A percentile compares a stretch with the other conserved stretches of the same genome.
phyloP scores from a whole-genome alignment of 37 sponge, comb jelly and placozoan genomes.

The Beroe ovata region DNA sequence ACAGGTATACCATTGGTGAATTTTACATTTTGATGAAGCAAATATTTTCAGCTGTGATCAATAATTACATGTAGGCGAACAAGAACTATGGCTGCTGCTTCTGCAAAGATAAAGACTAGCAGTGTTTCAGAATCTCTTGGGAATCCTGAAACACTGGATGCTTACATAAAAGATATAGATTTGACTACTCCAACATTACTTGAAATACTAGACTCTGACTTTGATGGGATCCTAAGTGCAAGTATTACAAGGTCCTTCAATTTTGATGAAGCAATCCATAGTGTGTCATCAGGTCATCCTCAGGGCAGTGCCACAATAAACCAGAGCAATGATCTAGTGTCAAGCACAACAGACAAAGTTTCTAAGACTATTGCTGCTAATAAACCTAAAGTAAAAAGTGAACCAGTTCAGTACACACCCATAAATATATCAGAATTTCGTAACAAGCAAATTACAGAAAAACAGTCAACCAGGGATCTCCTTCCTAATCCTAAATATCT shows the following conservation, averaged over 20 bases:
- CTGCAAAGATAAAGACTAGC: conserved; percentile 29
- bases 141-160: conserved; percentile 35
- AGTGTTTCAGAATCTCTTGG: conserved; percentile 46
- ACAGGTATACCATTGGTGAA: neutral
- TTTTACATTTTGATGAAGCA: neutral
- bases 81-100: conserved; percentile 54
- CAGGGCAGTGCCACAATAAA: neutral
- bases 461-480: neutral
- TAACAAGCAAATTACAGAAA: neutral
- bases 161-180: conserved; percentile 59
- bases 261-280: conserved; percentile 65
- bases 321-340: neutral
- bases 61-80: no score
- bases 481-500: neutral
- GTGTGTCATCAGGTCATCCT: neutral
- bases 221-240: conserved; percentile 64
- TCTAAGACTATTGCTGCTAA: neutral
- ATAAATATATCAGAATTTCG: conserved; percentile 1
- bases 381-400: conserved; percentile 61
- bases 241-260: conserved; percentile 51
- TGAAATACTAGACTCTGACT: conserved; percentile 56
- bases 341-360: neutral
- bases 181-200: conserved; percentile 55
- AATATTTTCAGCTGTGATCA: no score
- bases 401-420: conserved; percentile 62